These are phyloP conservation scores for Cyaniris semiargus DNA, from an alignment of 2,888 invertebrate genomes.

Conservation along the genomic window DNA sequence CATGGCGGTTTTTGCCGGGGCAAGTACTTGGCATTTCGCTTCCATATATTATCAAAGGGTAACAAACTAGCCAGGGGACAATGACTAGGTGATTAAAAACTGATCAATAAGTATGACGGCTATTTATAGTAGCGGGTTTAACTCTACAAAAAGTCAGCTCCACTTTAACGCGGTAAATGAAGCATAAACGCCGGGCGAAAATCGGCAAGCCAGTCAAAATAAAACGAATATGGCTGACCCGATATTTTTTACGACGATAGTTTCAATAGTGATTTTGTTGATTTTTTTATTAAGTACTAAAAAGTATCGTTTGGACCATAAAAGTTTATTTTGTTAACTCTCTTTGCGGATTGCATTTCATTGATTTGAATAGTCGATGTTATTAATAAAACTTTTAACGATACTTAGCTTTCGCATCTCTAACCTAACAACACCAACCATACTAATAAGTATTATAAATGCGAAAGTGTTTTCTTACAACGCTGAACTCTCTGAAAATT, in stretches of 20 bases:
- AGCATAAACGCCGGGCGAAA: slow-evolving; percentile 4
- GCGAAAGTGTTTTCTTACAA: too few species aligned
- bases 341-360: neutral
- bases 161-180: slow-evolving; percentile 5
- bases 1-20: neutral
- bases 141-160: slow-evolving; percentile 9
- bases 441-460: too few species aligned
- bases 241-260: neutral
- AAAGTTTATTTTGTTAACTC: neutral
- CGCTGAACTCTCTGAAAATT: too few species aligned
- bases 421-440: too few species aligned
- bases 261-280: neutral
- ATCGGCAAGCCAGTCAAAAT: slow-evolving; percentile 5
- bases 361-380: neutral
- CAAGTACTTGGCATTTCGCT: neutral
- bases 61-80: slow-evolving; percentile 35
- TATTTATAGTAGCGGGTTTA: slow-evolving; percentile 29
- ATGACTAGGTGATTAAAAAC: slow-evolving; percentile 34
- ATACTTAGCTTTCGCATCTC: too few species aligned
- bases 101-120: slow-evolving; percentile 29
- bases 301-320: neutral
- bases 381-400: neutral
- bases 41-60: slow-evolving; percentile 34
- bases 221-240: slow-evolving; percentile 15
- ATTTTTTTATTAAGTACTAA: slow-evolving; percentile 3